Percentiles rank a stretch among this genome's conserved stretches.
phyloP scores from a whole-genome alignment of 2,113 vertebrate genomes.

The Crocuta crocuta region DNA sequence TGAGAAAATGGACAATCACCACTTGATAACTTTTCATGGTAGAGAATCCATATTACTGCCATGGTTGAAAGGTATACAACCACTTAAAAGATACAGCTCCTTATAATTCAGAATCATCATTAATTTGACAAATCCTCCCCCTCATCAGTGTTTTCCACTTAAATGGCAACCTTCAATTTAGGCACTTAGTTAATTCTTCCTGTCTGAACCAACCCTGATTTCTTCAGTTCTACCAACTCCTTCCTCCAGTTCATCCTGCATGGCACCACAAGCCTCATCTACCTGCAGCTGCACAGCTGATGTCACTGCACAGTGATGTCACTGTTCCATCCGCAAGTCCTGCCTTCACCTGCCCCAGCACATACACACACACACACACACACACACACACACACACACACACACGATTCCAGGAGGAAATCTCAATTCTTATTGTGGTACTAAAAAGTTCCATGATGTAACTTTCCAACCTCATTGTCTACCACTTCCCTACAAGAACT shows the following conservation, averaged over 20 bases:
- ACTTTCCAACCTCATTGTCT: not conserved
- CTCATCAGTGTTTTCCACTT: not conserved
- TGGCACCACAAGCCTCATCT: not conserved
- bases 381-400: not conserved
- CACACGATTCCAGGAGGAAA: not conserved
- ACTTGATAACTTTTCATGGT: not conserved
- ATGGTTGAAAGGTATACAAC: not conserved
- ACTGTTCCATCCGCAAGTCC: not conserved
- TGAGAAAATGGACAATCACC: not conserved
- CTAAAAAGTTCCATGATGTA: not conserved
- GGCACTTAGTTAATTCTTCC: not conserved
- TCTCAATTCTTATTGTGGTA: not conserved
- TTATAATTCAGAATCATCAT: slow-evolving; percentile 1
- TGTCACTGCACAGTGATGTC: not conserved
- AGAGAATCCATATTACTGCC: not conserved
- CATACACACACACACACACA: not conserved
- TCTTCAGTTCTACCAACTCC: not conserved
- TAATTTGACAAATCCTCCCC: not conserved
- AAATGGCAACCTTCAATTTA: not conserved
- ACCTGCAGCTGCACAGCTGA: not conserved
- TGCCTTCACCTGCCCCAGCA: not conserved
- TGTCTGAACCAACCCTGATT: not conserved
- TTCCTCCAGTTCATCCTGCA: not conserved
- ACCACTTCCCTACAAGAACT: not conserved
- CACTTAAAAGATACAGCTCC: not conserved